These are phyloP conservation scores for Heterohyrax brucei DNA, from an alignment of 2,797 vertebrate genomes.

Conservation along the genomic window DNA sequence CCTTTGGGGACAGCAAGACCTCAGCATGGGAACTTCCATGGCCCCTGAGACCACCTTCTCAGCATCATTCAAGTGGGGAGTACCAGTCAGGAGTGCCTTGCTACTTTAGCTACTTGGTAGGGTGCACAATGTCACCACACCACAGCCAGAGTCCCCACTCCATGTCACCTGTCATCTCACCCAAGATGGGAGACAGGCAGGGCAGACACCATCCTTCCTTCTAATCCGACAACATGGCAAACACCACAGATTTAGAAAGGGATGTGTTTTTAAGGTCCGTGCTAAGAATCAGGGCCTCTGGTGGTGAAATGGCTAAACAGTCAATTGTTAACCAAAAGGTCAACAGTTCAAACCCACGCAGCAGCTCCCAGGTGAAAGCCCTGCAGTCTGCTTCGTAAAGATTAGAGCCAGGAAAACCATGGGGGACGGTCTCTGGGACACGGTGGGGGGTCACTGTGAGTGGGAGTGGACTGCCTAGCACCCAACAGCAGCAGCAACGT, in stretches of 20 bases:
- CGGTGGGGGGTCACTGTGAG: no score
- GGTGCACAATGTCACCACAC: accelerated
- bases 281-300: not conserved
- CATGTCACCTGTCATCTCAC: not conserved
- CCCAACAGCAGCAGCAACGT: no score
- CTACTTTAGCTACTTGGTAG: not conserved
- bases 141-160: no score
- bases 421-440: no score
- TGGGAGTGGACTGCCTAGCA: no score
- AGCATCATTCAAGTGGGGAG: no score
- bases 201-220: not conserved
- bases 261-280: conserved; percentile 65
- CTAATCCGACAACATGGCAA: conserved; percentile 50
- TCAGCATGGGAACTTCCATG: not conserved
- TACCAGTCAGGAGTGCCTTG: not conserved
- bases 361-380: no score
- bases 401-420: no score
- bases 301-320: no score
- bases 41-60: not conserved
- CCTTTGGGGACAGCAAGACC: not conserved
- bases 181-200: not conserved
- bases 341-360: no score
- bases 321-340: no score
- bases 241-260: conserved; percentile 52
- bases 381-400: no score